These are phyloP conservation scores for Tryphoninae sp. DNA, from an alignment of 2,888 invertebrate species.

Conservation along the genomic window DNA sequence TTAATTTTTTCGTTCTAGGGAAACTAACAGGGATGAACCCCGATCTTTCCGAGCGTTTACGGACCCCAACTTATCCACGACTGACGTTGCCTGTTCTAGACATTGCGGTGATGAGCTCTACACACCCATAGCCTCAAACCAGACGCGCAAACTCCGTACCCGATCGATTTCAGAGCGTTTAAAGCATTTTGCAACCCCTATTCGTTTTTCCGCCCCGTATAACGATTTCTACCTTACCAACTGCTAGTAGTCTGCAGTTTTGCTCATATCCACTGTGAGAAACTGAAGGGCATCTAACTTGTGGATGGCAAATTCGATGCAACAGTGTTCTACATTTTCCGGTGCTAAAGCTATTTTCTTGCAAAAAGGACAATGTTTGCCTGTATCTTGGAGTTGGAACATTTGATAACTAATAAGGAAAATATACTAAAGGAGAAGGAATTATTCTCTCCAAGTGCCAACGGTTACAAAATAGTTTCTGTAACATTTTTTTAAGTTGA, in stretches of 20 bases:
- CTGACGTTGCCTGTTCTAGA: constrained; percentile 23
- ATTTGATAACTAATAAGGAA: no score
- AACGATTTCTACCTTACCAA: constrained; percentile 32
- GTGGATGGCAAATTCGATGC: background rate
- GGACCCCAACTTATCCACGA: constrained; percentile 49
- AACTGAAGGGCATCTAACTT: background rate
- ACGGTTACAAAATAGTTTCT: background rate
- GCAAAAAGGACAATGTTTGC: background rate
- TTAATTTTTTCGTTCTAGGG: background rate
- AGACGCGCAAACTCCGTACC: constrained; percentile 56
- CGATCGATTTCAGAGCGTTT: constrained; percentile 39
- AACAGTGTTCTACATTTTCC: background rate
- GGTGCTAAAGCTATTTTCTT: background rate
- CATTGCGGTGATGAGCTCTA: constrained; percentile 1
- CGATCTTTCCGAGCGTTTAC: constrained; percentile 22
- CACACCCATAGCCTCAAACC: background rate
- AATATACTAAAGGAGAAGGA: background rate
- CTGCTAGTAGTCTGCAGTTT: background rate
- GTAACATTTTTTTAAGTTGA: background rate
- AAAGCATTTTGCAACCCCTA: background rate
- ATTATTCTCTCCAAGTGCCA: background rate
- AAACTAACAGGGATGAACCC: background rate
- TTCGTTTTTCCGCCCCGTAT: background rate
- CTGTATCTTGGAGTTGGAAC: no score
- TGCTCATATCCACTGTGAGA: background rate